Base-by-base conservation (phyloP, 92 coral and sea anemone genomes). In the Paramuricea clavata region DNA sequence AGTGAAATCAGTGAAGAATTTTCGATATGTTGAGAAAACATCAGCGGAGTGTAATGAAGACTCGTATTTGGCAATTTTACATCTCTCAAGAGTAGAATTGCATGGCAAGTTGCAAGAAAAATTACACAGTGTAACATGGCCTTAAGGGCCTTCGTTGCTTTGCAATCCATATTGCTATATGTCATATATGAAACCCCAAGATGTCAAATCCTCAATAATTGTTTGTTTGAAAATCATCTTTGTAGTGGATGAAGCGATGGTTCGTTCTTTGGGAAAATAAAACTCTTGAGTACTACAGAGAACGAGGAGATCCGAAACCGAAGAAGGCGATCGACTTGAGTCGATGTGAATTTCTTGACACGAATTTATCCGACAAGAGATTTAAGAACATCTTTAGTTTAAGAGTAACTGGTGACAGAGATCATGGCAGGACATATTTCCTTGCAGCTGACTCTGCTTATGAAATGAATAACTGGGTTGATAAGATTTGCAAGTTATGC, bases 371-470 rank as follows among this genome's bases (percentile, higher is more conserved):
- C 1, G 71, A 59, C 21, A 79, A 61, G 59, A 59, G 30, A 8
- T 79, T 79, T 36, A 12, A 59, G 21, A 59, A 79, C 36, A 61
- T 60, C 6, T 79, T 79, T 42, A 79, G 84, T 32, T 60, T 79
- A 7, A 17, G 49, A 36, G 35, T 79, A 59, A 61, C 28, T 2
- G 56, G 73, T 12, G 84, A 67, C 1, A 79, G 21, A 39, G 21
- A 17, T 3, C 3, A 31, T 59, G 56, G 44, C n/a, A 79, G 84
- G 56, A 79, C 52, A 0, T 79, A 60, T 27, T 79, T 16, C 27
- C 73, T 79, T 31, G 54, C 67, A 0, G 84, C 84, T 60, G 84
- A 79, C n/a, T 16, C 56, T 33, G 19, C 84, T 13, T 79, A 79
- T 41, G 84, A 79, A 27, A 79, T 79, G 84, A 9, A 0, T 0